These are phyloP conservation scores for Microctonus hyperodae DNA, from an alignment of 2,888 invertebrate genomes.

Conservation along the genomic window DNA sequence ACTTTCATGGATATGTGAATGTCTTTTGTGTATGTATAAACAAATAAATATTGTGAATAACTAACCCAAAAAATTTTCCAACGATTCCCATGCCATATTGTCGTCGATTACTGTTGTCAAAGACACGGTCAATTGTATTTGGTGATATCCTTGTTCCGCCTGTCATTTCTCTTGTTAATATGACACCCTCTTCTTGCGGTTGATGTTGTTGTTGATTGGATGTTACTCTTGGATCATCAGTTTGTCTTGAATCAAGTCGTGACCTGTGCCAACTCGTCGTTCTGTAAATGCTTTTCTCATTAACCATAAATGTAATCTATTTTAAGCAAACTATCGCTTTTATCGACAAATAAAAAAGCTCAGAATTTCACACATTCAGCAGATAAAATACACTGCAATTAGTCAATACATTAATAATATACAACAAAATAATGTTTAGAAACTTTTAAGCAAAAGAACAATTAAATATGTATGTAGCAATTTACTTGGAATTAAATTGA, in stretches of 20 bases:
- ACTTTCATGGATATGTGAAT: too few species aligned
- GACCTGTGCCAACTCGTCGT: slow-evolving; percentile 58
- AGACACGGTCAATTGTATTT: slow-evolving; percentile 82
- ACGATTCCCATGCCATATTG: slow-evolving; percentile 85
- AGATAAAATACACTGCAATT: background rate
- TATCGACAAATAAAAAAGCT: slow-evolving; percentile 1
- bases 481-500: background rate
- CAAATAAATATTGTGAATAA: background rate
- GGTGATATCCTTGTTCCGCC: slow-evolving; percentile 79
- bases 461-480: background rate
- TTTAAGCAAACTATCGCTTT: slow-evolving; percentile 2
- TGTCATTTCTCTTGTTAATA: slow-evolving; percentile 50
- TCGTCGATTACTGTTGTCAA: slow-evolving; percentile 89
- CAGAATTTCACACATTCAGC: background rate
- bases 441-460: background rate
- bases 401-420: background rate
- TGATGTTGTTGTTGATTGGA: slow-evolving; percentile 25
- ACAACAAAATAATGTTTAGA: background rate
- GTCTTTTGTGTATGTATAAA: too few species aligned
- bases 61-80: slow-evolving; percentile 78
- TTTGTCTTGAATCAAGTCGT: slow-evolving; percentile 45
- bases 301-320: slow-evolving; percentile 24
- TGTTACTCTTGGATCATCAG: slow-evolving; percentile 37
- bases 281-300: slow-evolving; percentile 52
- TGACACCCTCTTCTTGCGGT: slow-evolving; percentile 47